Evolutionary conservation across 1,140 invertebrate species (phyloP).

Genomic region (Hypsibius dujardini): DNA sequence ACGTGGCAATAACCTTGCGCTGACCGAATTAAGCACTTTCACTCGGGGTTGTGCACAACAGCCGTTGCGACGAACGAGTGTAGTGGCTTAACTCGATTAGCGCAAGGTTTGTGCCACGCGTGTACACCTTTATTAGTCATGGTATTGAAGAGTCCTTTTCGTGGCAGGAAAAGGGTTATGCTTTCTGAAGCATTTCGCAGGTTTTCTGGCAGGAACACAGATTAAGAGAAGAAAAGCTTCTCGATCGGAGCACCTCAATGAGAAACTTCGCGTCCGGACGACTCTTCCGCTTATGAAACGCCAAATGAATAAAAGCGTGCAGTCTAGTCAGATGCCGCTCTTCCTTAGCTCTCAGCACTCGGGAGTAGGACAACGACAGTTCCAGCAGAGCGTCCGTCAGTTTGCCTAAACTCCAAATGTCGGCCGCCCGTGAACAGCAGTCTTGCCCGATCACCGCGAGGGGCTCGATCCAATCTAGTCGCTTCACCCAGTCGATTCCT

Average conservation of each 20-base stretch:
- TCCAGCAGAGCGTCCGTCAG: background rate
- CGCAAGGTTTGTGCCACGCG: no score
- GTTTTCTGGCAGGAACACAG: background rate
- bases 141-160: no score
- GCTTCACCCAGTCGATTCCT: background rate
- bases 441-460: constrained; percentile 3
- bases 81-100: no score
- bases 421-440: constrained; percentile 3
- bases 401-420: background rate
- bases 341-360: background rate
- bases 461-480: background rate
- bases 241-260: background rate
- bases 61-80: no score
- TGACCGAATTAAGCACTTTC: no score
- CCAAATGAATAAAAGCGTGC: background rate
- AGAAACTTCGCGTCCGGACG: background rate
- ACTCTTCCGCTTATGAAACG: background rate
- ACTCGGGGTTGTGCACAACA: no score
- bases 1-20: no score
- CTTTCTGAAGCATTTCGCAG: no score
- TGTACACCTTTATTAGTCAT: no score
- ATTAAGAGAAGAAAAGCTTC: background rate
- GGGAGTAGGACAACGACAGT: background rate
- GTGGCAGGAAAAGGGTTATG: no score
- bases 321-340: background rate